phyloP scores from a whole-genome alignment of 2,797 vertebrate species.

The Chrosomus eos region DNA sequence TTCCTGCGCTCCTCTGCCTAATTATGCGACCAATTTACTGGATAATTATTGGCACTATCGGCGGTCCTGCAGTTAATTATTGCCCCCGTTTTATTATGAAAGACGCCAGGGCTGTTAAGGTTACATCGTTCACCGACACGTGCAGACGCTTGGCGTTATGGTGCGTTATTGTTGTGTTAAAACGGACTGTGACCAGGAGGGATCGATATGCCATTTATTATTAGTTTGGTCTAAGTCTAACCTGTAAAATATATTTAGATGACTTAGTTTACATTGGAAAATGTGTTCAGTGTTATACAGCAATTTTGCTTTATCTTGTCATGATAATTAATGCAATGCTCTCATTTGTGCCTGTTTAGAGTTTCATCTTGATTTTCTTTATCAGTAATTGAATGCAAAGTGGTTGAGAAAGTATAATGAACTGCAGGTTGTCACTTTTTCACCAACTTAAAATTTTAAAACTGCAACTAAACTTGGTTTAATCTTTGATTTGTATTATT shows the following conservation, averaged over 20 bases:
- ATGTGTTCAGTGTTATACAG: background rate
- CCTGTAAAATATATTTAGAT: conserved; percentile 12
- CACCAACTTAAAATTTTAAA: background rate
- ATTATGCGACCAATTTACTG: conserved; percentile 51
- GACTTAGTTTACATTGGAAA: background rate
- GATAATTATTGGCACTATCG: conserved; percentile 53
- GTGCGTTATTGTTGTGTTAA: conserved; percentile 17
- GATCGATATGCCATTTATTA: conserved; percentile 6
- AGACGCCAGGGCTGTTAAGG: conserved; percentile 23
- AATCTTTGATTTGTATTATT: background rate
- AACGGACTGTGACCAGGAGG: background rate
- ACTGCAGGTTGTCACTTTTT: background rate
- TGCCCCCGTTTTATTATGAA: conserved; percentile 33
- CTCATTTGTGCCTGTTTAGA: background rate
- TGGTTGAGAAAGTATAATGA: background rate
- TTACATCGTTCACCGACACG: conserved; percentile 20
- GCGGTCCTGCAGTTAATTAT: conserved; percentile 39
- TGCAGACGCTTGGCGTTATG: conserved; percentile 3
- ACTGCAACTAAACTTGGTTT: background rate
- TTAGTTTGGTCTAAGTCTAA: background rate
- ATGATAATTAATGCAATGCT: background rate
- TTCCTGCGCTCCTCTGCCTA: conserved; percentile 31
- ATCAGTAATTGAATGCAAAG: background rate
- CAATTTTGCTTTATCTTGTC: background rate
- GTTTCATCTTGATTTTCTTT: background rate